Evolutionary conservation across 2,797 vertebrate genomes (phyloP), one percentile per base, ranked within the genome.

Genomic region (Hyperoplus immaculatus): DNA sequence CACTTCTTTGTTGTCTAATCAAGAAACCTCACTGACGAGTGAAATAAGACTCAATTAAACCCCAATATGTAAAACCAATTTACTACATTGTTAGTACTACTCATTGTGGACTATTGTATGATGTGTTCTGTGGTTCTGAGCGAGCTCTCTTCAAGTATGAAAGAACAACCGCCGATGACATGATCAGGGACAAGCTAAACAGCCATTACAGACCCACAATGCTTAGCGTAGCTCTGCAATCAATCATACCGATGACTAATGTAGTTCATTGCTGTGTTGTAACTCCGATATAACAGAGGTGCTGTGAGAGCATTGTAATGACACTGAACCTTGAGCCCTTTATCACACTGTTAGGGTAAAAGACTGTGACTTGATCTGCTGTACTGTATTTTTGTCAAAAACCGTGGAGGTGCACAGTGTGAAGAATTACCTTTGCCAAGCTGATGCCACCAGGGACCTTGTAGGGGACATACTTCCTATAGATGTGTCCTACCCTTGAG

Each of bases 391-490:
- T 69, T 46, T 4, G 3, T 55, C 53, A 8, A 29, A 64, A 68
- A 49, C 45, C 9, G 41, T 10, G 21, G 43, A 61, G 51, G 41
- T 47, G 15, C 12, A 15, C 1, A 1, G 51, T 8, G 53, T 59
- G 51, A 84, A 60, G 39, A 88, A 91, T 96, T 95, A 98, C 97
- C 94, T 96, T 95, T 9, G 97, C 96, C 82, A 98, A 91, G 84
- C 97, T 98, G 91, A 98, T 95, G 54, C 98, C 98, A 8, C 97
- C 96, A 0, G 97, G 97, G 62, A 99, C 96, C 77, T 98, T 99
- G 92, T 99, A 99, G 5, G 98, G 98, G 57, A 99, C 97, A 0
- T 98, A 99, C 92, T 99, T 99, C 88, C 98, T 95, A 90, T 99
- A 99, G 91, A 99, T 98, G 81, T 99, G 98, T 16, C 98, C 98